These are phyloP conservation scores for Crotalus tigris DNA, from an alignment of 2,113 vertebrate genomes.

Conservation along the genomic window DNA sequence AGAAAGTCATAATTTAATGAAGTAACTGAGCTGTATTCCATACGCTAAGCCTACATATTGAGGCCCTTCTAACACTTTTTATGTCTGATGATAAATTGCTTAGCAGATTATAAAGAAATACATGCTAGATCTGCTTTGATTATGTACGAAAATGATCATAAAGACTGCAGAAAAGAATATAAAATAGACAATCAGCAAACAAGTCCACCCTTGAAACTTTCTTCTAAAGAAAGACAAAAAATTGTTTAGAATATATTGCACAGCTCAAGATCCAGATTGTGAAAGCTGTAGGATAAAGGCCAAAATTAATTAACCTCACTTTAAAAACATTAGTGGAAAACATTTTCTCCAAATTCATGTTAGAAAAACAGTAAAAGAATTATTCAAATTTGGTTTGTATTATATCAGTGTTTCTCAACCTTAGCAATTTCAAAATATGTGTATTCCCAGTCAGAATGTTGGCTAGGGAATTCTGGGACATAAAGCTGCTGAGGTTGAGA, in stretches of 20 bases:
- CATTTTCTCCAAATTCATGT: slow-evolving; percentile 34
- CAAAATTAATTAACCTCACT: slow-evolving; percentile 40
- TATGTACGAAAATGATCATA: slow-evolving; percentile 33
- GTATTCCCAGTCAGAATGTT: neutral
- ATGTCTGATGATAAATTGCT: slow-evolving; percentile 54
- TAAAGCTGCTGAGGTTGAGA: neutral
- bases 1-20: slow-evolving; percentile 31
- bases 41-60: slow-evolving; percentile 32
- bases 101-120: slow-evolving; percentile 47
- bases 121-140: slow-evolving; percentile 21
- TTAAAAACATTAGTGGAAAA: slow-evolving; percentile 49
- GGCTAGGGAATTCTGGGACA: neutral
- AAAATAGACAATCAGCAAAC: slow-evolving; percentile 36
- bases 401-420: neutral
- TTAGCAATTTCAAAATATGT: neutral
- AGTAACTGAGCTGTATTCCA: slow-evolving; percentile 22
- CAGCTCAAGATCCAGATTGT: slow-evolving; percentile 55
- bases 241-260: slow-evolving; percentile 35
- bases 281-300: slow-evolving; percentile 40
- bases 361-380: slow-evolving; percentile 45
- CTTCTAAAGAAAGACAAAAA: slow-evolving; percentile 15
- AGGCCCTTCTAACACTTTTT: slow-evolving; percentile 61
- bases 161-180: slow-evolving; percentile 28
- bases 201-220: neutral
- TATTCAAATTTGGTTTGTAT: neutral